phyloP scores from a whole-genome alignment of 2,888 invertebrate species.

The Anaspis maculata region DNA sequence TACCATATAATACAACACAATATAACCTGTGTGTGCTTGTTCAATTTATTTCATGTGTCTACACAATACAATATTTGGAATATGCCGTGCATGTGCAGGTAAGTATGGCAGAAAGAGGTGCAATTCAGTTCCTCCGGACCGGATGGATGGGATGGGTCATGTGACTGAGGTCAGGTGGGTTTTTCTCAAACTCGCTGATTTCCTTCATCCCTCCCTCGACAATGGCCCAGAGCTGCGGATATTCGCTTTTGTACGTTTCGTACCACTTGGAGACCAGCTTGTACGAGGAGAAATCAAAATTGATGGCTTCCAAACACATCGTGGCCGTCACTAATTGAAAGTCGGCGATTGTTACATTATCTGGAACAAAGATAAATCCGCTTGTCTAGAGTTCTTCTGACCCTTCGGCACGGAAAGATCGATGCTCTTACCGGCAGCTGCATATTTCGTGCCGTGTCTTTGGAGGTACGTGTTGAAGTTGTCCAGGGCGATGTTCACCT shows the following conservation, averaged over 20 bases:
- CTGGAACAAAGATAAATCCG: too few relatives aligned
- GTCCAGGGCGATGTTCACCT: constrained; percentile 56
- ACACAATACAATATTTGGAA: too few relatives aligned
- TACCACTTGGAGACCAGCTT: constrained; percentile 58
- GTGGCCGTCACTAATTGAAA: constrained; percentile 63
- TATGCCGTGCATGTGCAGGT: too few relatives aligned
- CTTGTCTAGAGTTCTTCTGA: too few relatives aligned
- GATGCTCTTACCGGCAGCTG: constrained; percentile 55
- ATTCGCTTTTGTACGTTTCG: constrained; percentile 55
- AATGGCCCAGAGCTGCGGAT: constrained; percentile 64
- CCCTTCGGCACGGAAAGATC: too few relatives aligned
- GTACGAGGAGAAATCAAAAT: constrained; percentile 56
- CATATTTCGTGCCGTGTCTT: constrained; percentile 53
- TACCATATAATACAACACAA: too few relatives aligned
- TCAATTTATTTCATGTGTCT: too few relatives aligned
- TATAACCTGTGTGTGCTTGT: too few relatives aligned
- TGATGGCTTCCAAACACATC: constrained; percentile 64
- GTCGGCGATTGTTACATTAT: constrained; percentile 67
- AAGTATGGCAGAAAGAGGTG: too few relatives aligned
- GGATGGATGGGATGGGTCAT: constrained; percentile 70
- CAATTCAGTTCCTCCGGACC: constrained; percentile 45
- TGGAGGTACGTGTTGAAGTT: constrained; percentile 61
- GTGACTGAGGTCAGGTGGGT: constrained; percentile 63
- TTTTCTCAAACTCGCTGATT: constrained; percentile 57
- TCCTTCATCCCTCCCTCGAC: constrained; percentile 61